These are phyloP conservation scores for Odocoileus hemionus DNA, from an alignment of 2,113 vertebrate genomes.

Conservation along the genomic window DNA sequence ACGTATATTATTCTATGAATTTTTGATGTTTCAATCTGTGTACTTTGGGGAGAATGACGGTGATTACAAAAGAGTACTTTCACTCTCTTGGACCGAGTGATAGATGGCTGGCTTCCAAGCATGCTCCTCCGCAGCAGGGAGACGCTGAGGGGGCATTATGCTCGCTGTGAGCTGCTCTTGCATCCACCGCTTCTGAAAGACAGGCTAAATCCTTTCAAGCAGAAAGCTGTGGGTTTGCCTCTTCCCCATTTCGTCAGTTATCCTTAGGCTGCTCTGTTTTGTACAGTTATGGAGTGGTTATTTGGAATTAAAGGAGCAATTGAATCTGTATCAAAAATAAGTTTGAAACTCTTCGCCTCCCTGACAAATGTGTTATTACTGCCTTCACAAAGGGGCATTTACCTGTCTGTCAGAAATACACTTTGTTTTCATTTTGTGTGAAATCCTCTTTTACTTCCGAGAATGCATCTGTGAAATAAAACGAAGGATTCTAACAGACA, in stretches of 20 bases:
- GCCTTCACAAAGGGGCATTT: constrained; percentile 48
- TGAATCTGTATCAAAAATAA: constrained; percentile 69
- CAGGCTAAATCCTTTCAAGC: constrained; percentile 46
- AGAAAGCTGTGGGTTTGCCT: constrained; percentile 34
- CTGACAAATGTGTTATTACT: constrained; percentile 61
- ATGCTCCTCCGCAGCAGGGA: background rate
- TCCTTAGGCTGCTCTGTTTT: constrained; percentile 45
- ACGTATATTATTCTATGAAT: constrained; percentile 54
- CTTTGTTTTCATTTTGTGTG: constrained; percentile 53
- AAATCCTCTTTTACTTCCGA: constrained; percentile 55
- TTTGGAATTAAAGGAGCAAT: constrained; percentile 65
- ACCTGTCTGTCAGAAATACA: constrained; percentile 66
- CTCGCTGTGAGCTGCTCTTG: background rate
- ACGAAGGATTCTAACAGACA: constrained; percentile 36
- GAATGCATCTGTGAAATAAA: constrained; percentile 16
- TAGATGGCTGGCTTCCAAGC: background rate
- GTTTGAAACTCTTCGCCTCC: constrained; percentile 22
- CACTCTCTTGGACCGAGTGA: background rate
- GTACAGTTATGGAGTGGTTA: constrained; percentile 43
- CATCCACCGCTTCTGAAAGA: background rate
- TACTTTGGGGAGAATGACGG: constrained; percentile 11
- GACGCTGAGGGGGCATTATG: background rate
- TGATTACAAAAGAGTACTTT: constrained; percentile 35
- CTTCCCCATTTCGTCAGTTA: constrained; percentile 52
- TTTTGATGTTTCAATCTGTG: constrained; percentile 58